These are phyloP conservation scores for Leucosticte australis DNA, from an alignment of 2,113 vertebrate species.

Conservation along the genomic window DNA sequence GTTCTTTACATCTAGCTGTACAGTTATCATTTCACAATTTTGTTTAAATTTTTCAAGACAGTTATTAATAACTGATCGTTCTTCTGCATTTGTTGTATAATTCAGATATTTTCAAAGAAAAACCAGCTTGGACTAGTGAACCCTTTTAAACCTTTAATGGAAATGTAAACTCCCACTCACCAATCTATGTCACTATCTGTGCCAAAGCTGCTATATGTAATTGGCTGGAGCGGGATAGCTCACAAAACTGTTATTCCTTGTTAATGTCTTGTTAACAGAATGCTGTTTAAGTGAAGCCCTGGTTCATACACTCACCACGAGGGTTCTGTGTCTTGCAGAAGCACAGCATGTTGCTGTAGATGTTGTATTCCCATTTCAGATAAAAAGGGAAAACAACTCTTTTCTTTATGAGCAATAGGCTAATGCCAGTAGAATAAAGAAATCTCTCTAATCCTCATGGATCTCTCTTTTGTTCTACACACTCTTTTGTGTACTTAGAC, in stretches of 20 bases:
- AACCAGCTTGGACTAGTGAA: background rate
- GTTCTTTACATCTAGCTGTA: background rate
- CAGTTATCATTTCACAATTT: background rate
- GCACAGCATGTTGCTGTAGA: background rate
- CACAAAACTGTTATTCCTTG: background rate
- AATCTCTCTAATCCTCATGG: background rate
- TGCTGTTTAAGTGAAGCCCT: background rate
- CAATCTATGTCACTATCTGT: background rate
- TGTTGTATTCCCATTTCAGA: background rate
- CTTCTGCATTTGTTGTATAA: background rate
- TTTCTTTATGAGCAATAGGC: background rate
- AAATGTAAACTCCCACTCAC: conserved; percentile 8
- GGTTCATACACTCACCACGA: background rate
- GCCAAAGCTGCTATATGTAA: background rate
- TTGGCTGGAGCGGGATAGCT: background rate
- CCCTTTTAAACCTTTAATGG: conserved; percentile 16
- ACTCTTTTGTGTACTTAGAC: background rate
- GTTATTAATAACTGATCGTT: background rate
- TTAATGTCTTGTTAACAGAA: background rate
- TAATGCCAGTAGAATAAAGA: background rate
- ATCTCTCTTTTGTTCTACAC: background rate
- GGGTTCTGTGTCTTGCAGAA: background rate
- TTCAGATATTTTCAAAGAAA: conserved; percentile 32
- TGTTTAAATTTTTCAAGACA: background rate
- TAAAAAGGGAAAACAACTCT: background rate